Conservation (phyloP, 2,888 invertebrate genomes). For the Sinhomidia bicolor region DNA sequence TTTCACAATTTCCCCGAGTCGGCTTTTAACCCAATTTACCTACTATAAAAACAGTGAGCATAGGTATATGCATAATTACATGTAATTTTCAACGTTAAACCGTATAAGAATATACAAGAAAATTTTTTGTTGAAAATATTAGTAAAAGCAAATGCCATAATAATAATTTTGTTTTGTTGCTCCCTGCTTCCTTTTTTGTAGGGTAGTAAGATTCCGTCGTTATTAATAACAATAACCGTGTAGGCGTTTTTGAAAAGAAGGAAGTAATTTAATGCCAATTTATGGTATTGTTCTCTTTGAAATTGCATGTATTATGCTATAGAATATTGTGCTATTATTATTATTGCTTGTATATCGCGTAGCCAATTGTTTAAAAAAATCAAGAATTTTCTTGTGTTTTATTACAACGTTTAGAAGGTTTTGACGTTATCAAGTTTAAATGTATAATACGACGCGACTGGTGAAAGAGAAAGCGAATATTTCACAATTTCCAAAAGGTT, state of each 20-base stretch:
- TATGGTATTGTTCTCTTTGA: conserved; percentile 1
- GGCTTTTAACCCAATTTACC: conserved; percentile 47
- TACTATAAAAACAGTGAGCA: neutral
- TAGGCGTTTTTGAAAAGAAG: neutral
- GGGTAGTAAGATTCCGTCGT: too few relatives aligned
- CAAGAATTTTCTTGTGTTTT: neutral
- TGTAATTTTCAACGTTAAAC: neutral
- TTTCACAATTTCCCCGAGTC: too few relatives aligned
- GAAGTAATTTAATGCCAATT: conserved; percentile 8
- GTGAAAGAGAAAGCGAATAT: neutral
- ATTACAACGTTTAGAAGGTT: neutral
- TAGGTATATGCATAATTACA: neutral
- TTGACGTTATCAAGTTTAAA: conserved; percentile 47
- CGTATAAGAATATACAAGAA: too few relatives aligned
- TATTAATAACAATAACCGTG: too few relatives aligned
- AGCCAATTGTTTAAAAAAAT: conserved; percentile 9
- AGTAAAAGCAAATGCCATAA: neutral
- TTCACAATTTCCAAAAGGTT: conserved; percentile 50
- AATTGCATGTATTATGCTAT: neutral
- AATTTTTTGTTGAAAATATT: neutral
- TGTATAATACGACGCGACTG: neutral
- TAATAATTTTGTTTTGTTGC: neutral
- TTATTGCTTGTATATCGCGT: neutral
- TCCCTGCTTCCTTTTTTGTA: neutral
- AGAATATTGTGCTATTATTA: neutral